Base-by-base conservation (phyloP, 2,113 vertebrate genomes). In the Jacana jacana region DNA sequence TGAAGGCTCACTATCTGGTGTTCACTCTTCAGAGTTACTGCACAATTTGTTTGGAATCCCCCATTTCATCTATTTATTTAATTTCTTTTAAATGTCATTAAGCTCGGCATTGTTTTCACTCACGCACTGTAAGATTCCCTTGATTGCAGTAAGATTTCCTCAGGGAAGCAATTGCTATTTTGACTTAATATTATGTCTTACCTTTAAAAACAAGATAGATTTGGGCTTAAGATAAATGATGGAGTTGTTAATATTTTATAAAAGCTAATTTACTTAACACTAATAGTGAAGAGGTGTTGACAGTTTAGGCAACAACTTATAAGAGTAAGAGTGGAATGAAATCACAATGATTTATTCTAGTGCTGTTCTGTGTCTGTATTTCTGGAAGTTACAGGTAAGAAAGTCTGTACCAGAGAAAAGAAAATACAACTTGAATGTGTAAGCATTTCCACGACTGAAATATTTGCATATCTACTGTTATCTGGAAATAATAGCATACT, bases 261-360 rank as follows among this genome's bases (percentile, higher is more conserved):
- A 76, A 91, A 94, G 30, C 35, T 63, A 73, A 60, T 70, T 95
- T 89, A 81, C 87, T 87, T 93, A 89, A 37, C 39, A 61, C 66
- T 82, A 91, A 89, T 51, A 63, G 52, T 37, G 37, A 89, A 88
- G 70, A 76, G 52, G 28, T 89, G 65, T 71, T 89, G 76, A 81
- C 60, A 85, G 71, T 81, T 92, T 71, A 87, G 58, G 44, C 57
- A 96, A 82, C 58, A 68, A 81, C 85, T 91, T 73, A 6, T 77
- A 70, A 54, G 64, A 19, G 11, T 39, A 58, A 49, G 40, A 76
- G 57, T 49, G 13, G 30, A 89, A 92, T 77, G 28, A 84, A 94
- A 95, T 85, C 40, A 79, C 44, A 27, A 1, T 68, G 54, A 89
- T 91, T 95, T 69, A 92, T 91, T 77, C 68, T n/a, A 57, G 64